Evolutionary conservation across 2,797 vertebrate genomes (phyloP).

Genomic region (Sebastes taczanowskii): DNA sequence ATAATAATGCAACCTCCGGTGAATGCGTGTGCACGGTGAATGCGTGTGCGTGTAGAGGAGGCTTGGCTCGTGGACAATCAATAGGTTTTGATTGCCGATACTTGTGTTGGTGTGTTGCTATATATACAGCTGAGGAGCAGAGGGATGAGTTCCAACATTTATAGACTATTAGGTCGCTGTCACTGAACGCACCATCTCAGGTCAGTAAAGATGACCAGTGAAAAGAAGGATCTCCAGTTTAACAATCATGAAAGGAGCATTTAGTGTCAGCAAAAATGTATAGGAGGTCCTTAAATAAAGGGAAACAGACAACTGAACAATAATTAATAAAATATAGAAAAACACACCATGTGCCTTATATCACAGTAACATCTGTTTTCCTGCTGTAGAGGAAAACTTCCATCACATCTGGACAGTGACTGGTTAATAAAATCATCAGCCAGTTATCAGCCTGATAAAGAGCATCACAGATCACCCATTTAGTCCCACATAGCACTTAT

Average conservation of each 20-base stretch:
- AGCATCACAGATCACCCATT: not conserved
- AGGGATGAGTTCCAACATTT: not conserved
- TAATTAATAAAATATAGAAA: not conserved
- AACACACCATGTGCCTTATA: not conserved
- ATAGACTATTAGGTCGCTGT: not conserved
- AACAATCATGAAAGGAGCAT: not conserved
- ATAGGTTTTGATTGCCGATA: not conserved
- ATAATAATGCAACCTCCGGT: not conserved
- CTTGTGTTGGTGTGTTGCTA: not conserved
- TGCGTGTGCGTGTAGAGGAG: not conserved
- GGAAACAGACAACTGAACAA: not conserved
- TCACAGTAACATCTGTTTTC: not conserved
- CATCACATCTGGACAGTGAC: not conserved
- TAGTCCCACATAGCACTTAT: not conserved
- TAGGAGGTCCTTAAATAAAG: not conserved
- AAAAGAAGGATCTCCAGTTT: not conserved
- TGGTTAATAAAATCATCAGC: not conserved
- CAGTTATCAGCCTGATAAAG: not conserved
- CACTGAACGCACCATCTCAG: not conserved
- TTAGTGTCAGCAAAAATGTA: not conserved
- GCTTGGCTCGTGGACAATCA: not conserved
- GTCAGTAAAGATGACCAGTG: not conserved
- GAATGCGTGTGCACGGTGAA: not conserved
- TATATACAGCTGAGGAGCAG: not conserved
- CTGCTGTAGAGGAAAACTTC: not conserved